phyloP scores from a whole-genome alignment of 2,113 vertebrate species.

The Dendropsophus ebraccatus region DNA sequence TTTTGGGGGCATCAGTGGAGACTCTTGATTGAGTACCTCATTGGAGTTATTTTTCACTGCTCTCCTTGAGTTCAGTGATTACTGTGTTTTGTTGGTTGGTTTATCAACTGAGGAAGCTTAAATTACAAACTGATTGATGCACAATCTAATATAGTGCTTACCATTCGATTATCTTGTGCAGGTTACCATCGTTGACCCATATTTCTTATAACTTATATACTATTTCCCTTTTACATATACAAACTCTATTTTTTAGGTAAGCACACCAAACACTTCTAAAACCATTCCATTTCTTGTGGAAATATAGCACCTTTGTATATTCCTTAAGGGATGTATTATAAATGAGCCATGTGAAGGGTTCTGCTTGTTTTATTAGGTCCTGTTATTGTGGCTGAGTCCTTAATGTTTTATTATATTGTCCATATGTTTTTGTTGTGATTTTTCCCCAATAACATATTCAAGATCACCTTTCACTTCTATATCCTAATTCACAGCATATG shows the following conservation, averaged over 20 bases:
- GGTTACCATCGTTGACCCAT: background rate
- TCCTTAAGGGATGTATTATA: conserved; percentile 54
- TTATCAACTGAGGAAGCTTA: background rate
- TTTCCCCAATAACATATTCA: conserved; percentile 44
- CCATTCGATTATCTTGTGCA: background rate
- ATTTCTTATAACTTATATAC: background rate
- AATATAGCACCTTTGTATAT: conserved; percentile 41
- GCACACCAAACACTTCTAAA: conserved; percentile 2
- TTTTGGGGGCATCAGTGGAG: no score
- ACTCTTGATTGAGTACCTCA: no score
- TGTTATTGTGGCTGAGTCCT: conserved; percentile 56
- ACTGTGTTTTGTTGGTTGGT: no score
- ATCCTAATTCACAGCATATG: conserved; percentile 56
- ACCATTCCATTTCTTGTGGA: conserved; percentile 37
- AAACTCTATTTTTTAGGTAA: background rate
- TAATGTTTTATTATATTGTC: conserved; percentile 59
- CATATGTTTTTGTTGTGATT: conserved; percentile 56
- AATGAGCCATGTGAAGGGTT: conserved; percentile 52
- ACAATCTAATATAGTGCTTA: background rate
- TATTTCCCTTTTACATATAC: background rate
- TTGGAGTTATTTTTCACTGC: no score
- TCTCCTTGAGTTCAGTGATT: no score
- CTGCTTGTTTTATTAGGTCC: conserved; percentile 57
- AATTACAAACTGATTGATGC: background rate
- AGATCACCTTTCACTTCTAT: conserved; percentile 49